phyloP scores from a whole-genome alignment of 2,113 vertebrate genomes.

The Copsychus sechellarum region DNA sequence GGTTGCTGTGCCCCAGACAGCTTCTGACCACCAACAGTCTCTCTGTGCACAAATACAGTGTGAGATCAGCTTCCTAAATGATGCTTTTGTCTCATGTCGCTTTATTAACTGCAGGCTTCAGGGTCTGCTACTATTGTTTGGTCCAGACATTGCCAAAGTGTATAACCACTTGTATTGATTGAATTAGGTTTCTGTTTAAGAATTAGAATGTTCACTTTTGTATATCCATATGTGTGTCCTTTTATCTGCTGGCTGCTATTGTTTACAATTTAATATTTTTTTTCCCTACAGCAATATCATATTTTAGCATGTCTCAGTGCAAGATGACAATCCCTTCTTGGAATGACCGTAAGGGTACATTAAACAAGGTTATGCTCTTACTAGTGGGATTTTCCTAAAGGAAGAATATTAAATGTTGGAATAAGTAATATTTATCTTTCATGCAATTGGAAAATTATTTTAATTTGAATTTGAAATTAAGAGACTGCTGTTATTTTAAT shows the following conservation, averaged over 20 bases:
- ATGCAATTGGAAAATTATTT: background rate
- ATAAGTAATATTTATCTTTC: background rate
- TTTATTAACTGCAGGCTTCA: background rate
- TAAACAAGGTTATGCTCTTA: background rate
- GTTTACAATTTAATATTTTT: background rate
- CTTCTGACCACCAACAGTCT: fast-evolving
- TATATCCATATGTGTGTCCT: background rate
- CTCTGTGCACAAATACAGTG: background rate
- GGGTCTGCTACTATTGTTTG: background rate
- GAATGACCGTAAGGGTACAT: background rate
- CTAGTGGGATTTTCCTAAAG: background rate
- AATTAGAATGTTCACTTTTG: background rate
- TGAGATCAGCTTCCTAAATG: background rate
- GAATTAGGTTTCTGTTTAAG: background rate
- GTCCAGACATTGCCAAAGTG: background rate
- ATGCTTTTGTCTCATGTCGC: background rate
- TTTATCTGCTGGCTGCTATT: background rate
- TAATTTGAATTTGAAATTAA: background rate
- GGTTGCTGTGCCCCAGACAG: fast-evolving
- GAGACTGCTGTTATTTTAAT: background rate
- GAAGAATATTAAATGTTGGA: background rate
- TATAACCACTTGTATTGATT: background rate
- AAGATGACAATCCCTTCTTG: background rate
- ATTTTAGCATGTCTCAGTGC: background rate
- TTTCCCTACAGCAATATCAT: background rate